phyloP scores from a whole-genome alignment of 2,113 vertebrate genomes.

The Alces alces region DNA sequence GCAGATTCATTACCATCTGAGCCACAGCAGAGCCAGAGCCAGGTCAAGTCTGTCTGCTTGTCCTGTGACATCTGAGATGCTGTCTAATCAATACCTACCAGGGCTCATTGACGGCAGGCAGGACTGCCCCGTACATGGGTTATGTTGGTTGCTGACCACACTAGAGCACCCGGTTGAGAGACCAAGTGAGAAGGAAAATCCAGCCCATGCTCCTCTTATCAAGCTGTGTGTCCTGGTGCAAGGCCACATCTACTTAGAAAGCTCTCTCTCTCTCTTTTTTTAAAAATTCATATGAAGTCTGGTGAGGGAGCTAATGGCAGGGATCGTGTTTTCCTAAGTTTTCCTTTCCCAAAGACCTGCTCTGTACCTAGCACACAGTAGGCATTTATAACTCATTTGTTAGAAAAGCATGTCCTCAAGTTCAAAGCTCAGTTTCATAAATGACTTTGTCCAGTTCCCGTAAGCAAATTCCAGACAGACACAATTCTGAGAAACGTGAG shows the following conservation, averaged over 20 bases:
- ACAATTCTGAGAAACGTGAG: neutral
- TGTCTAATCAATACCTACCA: accelerated
- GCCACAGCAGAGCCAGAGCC: neutral
- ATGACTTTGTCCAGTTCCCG: neutral
- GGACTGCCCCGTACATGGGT: neutral
- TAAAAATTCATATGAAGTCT: too few relatives aligned
- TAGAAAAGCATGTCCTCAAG: neutral
- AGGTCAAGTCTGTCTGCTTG: neutral
- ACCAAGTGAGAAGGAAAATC: accelerated
- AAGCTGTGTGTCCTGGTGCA: neutral
- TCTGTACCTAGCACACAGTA: neutral
- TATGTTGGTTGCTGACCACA: neutral
- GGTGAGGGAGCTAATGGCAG: too few relatives aligned
- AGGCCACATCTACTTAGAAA: neutral
- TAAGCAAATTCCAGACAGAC: neutral
- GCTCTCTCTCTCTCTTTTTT: neutral
- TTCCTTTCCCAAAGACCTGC: neutral
- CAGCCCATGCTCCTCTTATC: neutral
- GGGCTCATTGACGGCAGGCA: neutral
- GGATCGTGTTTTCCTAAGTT: too few relatives aligned
- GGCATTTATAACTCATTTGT: neutral
- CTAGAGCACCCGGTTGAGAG: neutral
- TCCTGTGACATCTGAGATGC: neutral
- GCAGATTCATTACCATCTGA: neutral
- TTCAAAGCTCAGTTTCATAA: neutral